Conservation (phyloP, 2,113 vertebrate genomes). For the Centrocercus urophasianus region DNA sequence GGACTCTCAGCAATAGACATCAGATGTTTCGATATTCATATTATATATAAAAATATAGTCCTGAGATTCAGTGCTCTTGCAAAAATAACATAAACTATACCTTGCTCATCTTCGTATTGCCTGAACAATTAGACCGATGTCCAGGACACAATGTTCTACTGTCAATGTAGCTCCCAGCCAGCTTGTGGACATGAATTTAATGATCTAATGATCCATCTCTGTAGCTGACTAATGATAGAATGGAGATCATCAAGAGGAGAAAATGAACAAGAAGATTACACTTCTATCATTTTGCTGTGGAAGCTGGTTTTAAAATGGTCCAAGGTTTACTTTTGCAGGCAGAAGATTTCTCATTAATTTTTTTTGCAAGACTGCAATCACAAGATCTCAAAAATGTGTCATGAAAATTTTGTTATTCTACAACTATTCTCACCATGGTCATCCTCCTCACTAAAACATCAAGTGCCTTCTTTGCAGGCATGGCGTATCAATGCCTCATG, state of each 20-base stretch:
- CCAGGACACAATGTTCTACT: not conserved
- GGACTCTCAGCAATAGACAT: not conserved
- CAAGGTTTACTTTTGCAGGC: not conserved
- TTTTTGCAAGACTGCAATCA: not conserved
- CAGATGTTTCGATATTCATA: not conserved
- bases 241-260: not conserved
- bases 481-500: not conserved
- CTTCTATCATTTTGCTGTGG: not conserved
- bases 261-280: not conserved
- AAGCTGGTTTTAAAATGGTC: not conserved
- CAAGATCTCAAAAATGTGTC: not conserved
- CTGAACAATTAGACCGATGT: not conserved
- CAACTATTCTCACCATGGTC: fast-evolving
- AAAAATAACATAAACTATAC: fast-evolving
- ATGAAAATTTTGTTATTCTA: not conserved
- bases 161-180: not conserved
- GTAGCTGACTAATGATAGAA: not conserved
- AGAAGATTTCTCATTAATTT: not conserved
- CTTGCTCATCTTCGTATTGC: not conserved
- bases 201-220: not conserved
- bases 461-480: not conserved
- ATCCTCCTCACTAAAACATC: not conserved
- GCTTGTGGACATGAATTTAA: not conserved
- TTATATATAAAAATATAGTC: no score
- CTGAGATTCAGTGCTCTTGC: not conserved